Conservation (phyloP, 2,888 invertebrate species). For the Heliconius sara region DNA sequence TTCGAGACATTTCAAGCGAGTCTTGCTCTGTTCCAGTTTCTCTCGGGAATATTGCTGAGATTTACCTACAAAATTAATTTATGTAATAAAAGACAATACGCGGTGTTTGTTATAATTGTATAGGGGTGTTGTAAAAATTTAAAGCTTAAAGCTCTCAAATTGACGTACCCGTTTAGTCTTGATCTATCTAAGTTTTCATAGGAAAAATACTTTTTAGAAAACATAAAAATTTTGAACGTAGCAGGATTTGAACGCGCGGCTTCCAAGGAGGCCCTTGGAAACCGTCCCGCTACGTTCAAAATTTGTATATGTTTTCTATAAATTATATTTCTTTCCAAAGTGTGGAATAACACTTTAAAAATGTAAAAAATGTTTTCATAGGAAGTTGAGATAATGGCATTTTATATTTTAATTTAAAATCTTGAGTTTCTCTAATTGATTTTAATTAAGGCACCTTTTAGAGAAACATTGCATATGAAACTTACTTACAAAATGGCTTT, state of each 20-base stretch:
- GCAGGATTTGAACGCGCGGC: too few species aligned
- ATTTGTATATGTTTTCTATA: too few species aligned
- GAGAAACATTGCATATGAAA: background rate
- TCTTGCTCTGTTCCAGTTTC: slow-evolving; percentile 22
- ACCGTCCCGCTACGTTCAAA: too few species aligned
- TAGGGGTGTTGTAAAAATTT: background rate
- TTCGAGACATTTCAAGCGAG: slow-evolving; percentile 29
- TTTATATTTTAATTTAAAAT: slow-evolving; percentile 18
- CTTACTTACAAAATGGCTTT: slow-evolving; percentile 7
- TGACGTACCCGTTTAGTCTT: background rate
- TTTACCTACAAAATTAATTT: slow-evolving; percentile 10
- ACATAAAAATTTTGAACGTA: too few species aligned
- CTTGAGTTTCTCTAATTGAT: background rate
- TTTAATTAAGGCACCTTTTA: background rate
- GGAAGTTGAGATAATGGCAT: slow-evolving; percentile 7
- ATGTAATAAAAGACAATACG: background rate
- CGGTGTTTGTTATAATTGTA: background rate
- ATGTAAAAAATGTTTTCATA: background rate
- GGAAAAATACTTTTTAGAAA: too few species aligned
- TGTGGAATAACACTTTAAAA: too few species aligned
- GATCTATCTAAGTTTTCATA: slow-evolving; percentile 12
- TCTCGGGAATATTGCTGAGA: slow-evolving; percentile 13
- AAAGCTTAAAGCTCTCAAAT: background rate
- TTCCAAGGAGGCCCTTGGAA: too few species aligned
- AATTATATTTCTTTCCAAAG: too few species aligned